These are phyloP conservation scores for Boulengeromyrus knoepffleri DNA, from an alignment of 2,113 vertebrate species.

Conservation along the genomic window DNA sequence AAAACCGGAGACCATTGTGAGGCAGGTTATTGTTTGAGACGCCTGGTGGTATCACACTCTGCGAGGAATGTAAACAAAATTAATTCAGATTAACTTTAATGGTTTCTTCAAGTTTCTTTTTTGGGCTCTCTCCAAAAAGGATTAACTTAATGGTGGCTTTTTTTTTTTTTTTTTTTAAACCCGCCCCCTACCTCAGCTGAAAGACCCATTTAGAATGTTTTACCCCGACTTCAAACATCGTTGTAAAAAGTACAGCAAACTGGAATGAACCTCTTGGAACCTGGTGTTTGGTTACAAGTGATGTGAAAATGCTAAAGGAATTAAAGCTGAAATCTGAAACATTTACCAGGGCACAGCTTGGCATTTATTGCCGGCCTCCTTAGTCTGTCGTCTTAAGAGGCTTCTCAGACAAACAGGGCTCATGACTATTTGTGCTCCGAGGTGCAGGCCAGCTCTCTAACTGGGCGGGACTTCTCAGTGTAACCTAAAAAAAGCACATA, in stretches of 20 bases:
- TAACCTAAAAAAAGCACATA: not conserved
- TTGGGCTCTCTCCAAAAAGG: constrained; percentile 29
- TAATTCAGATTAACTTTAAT: constrained; percentile 45
- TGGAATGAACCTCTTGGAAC: not conserved
- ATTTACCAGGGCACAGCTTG: not conserved
- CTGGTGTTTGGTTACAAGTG: not conserved
- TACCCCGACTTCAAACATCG: constrained; percentile 5
- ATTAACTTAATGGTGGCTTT: constrained; percentile 33
- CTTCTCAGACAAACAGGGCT: not conserved
- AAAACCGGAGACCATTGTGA: not conserved
- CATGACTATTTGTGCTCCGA: not conserved
- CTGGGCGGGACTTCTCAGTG: not conserved
- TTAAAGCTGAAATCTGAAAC: not conserved
- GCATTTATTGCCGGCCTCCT: not conserved
- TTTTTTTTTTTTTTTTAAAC: not conserved
- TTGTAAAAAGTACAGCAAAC: not conserved
- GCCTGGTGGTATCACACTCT: constrained; percentile 20
- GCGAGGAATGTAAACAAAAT: constrained; percentile 45
- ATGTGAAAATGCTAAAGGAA: not conserved
- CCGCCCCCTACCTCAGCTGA: not conserved
- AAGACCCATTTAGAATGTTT: constrained; percentile 11
- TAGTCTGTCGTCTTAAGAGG: not conserved
- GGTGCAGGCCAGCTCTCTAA: not conserved
- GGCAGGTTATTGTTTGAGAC: not conserved
- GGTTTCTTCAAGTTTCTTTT: constrained; percentile 37